Evolutionary conservation across 2,113 vertebrate genomes (phyloP), one percentile per base, ranked within the genome.

Genomic region (Vidua chalybeata): DNA sequence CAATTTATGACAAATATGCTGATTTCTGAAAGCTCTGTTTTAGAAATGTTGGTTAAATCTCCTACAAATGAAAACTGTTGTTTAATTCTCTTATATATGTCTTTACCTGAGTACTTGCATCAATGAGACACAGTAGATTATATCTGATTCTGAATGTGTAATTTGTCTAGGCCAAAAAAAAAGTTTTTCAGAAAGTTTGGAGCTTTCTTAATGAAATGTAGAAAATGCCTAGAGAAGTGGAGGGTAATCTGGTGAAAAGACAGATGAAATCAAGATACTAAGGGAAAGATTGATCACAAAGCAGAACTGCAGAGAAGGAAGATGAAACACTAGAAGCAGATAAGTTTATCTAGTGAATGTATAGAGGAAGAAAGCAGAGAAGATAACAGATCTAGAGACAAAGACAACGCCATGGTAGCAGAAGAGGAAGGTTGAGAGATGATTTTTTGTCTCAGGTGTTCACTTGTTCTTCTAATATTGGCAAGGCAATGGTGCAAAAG

Each of bases 251-350:
- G 55, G 58, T 78, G 62, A 90, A 96, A 90, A 92, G 85, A 86
- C 39, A 64, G 79, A 90, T 75, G 64, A 92, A 92, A 75, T 93
- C 52, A 72, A 94, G 94, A 94, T 87, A 93, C n/a, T 0, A 7
- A 61, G 39, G 45, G 39, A 90, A 94, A 96, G 93, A 93, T 71
- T 84, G 92, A 95, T 92, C 90, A 79, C 86, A 94, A 74, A 92
- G 76, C 41, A 89, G 82, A 94, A 77, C 18, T 94, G 79, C 81
- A 90, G 73, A 92, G 82, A 90, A 90, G 62, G 74, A 58, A 97
- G 86, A 94, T 75, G 86, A 92, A 96, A 92, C 69, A 49, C 45
- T 45, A 75, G 80, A 75, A 94, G 67, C 28, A 93, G 90, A 72
- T 86, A 88, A 84, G 56, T 90, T 90, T 95, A 94, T 94, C 88